Base-by-base conservation (phyloP, 2,888 invertebrate genomes). In the Chrysodeixis includens region DNA sequence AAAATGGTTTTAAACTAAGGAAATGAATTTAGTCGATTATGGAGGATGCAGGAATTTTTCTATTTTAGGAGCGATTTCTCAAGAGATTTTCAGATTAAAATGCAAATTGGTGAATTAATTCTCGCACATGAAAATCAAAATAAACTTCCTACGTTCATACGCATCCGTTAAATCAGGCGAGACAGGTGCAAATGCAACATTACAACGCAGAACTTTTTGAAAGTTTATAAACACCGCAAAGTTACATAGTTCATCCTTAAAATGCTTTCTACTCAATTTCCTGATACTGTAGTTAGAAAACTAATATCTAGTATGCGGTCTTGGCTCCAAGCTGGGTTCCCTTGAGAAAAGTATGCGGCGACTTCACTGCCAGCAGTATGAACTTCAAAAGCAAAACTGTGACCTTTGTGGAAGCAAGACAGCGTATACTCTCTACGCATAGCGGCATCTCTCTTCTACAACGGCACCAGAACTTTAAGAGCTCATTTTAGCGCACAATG, bases 231-330 rank as follows among this genome's bases (percentile, higher is more conserved):
- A 18, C 40, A n/a, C 40, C 40, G n/a, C 40, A 40, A 40, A 20
- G 18, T 49, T 49, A 20, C 46, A 49, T 49, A 20, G 46, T 20
- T 49, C 46, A 49, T 49, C 46, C 46, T 49, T 49, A 49, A 49
- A 49, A 49, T 20, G 20, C 10, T 49, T 49, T 49, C 20, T 32
- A 32, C 30, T 55, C 46, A 32, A 49, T 16, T 58, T 20, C 20
- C 46, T 18, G 10, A 18, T 49, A 44, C 16, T 18, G 20, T 49
- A 18, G 46, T 49, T 20, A 18, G 46, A 49, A 46, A 20, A 49
- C 46, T 49, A 20, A 49, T 49, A 49, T 49, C 46, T 49, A 49
- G 18, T 49, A 20, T 49, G 46, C 16, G 46, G 46, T 49, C 46
- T 49, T 49, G 46, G 46, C 46, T 49, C 9, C 20, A 12, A 49